These are phyloP conservation scores for Merluccius polli DNA, from an alignment of 2,797 vertebrate species.

Conservation along the genomic window DNA sequence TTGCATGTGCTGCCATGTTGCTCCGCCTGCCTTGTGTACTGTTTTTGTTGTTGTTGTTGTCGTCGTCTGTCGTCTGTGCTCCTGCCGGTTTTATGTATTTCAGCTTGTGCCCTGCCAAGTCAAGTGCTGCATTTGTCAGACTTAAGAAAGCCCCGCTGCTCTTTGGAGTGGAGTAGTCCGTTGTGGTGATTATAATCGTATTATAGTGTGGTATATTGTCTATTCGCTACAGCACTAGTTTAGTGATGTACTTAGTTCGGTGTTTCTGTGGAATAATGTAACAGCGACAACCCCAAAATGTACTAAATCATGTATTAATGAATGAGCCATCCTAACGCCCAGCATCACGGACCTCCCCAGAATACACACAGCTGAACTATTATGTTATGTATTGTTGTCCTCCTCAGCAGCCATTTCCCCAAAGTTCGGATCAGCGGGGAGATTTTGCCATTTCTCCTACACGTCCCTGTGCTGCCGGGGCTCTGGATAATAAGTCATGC, in stretches of 20 bases:
- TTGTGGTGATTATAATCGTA: neutral
- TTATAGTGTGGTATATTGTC: neutral
- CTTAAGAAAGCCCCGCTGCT: neutral
- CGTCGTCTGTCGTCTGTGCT: neutral
- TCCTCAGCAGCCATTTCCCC: constrained; percentile 39
- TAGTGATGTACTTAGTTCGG: neutral
- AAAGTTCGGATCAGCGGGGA: constrained; percentile 53
- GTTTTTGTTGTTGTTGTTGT: too few relatives aligned
- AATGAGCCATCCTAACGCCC: neutral
- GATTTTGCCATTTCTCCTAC: constrained; percentile 51
- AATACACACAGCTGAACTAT: constrained; percentile 16
- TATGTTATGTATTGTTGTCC: constrained; percentile 19
- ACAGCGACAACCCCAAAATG: neutral
- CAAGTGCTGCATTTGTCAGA: neutral
- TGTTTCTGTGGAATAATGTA: neutral
- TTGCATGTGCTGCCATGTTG: neutral
- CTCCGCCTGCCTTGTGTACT: neutral
- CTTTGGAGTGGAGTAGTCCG: neutral
- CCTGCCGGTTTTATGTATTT: neutral
- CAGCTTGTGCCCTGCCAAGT: neutral
- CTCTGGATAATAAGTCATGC: constrained; percentile 37
- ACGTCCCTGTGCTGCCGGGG: constrained; percentile 55
- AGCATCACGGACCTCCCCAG: neutral
- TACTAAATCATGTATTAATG: neutral
- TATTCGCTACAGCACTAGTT: neutral